Base-by-base conservation (phyloP, 2,888 invertebrate species). In the Cyclophora albipunctata region DNA sequence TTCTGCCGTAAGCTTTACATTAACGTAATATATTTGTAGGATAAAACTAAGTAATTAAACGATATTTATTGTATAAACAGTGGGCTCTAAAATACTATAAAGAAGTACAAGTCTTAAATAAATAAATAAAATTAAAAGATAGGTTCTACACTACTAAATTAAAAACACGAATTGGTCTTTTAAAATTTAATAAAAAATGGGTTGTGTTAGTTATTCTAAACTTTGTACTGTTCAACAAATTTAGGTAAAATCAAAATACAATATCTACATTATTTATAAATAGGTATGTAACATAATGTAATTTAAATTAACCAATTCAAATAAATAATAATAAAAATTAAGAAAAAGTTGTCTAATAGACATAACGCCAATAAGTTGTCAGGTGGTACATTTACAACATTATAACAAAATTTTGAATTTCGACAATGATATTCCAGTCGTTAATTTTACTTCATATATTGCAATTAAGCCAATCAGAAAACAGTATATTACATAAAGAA, bases 111-210 rank as follows among this genome's bases (percentile, higher is more conserved):
- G 20, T 20, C 20, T 20, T 20, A 20, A 20, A 20, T 20, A 20
- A 20, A 20, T 37, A 37, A 5, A 0, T 37, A 37, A 37, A 37
- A 37, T 37, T 37, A 61, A 67, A 64, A 74, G 72, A 77, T 52
- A 79, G 87, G 86, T 83, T 74, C 87, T 88, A 88, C 75, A 64
- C 87, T 88, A 88, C 87, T 73, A 86, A 88, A 88, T 88, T 83
- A 88, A 20, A 87, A 88, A 86, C 81, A 84, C 84, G 75, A 61
- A 69, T 81, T 75, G 78, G 79, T 84, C 83, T 85, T 86, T 87
- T 83, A 85, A 75, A 73, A 77, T 88, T 88, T 88, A 86, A 87
- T 86, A 82, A 66, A 84, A 84, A 83, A 83, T 79, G 75, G 63
- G 67, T 71, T 59, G 72, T 78, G 86, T 86, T 85, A 85, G 85